Base-by-base conservation (phyloP, 2,888 invertebrate species). In the Mythimna vitellina region DNA sequence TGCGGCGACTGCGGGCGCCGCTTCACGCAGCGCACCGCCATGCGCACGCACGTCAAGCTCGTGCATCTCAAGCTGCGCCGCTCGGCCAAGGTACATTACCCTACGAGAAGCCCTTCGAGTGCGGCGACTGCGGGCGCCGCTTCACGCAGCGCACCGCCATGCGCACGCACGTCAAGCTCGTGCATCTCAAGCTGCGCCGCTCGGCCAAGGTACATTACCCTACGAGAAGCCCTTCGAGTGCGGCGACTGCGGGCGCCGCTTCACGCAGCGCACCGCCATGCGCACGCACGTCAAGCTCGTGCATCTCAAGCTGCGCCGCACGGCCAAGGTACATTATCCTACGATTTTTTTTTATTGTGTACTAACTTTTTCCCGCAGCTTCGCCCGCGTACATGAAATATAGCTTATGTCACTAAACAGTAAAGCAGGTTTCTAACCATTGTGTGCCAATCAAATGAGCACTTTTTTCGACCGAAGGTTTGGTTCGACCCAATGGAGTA, bases 211-310 rank as follows among this genome's bases (percentile, higher is more conserved):
- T n/a, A n/a, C n/a, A n/a, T n/a, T n/a, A n/a, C n/a, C n/a, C n/a
- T n/a, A n/a, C 10, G 95, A 94, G 87, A 93, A 93, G 66, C 94
- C 94, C 10, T 95, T 92, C 89, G 83, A 88, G 65, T 96, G 96
- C 78, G 65, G 46, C 0, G 84, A 87, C 38, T 96, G 96, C 87
- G 93, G 93, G 0, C 90, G 94, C 1, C 79, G 88, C 46, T 96
- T 95, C 90, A 84, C 92, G 38, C 95, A 95, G 86, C 88, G 89
- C 64, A 95, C 89, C 82, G 93, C 96, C 65, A 91, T 94, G 92
- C 82, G 89, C 10, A 96, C 96, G 2, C 95, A 96, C 88, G 85
- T 92, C 79, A 92, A 93, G 22, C 87, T 95, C 0, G 94, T 96
- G 57, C 95, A 95, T 51, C 86, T 95, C 38, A 94, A 94, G 85